A percentile compares a stretch with the other conserved stretches of the same genome.
These are phyloP conservation scores for Pseudopipra pipra DNA, from an alignment of 2,113 vertebrate species.

Conservation along the genomic window DNA sequence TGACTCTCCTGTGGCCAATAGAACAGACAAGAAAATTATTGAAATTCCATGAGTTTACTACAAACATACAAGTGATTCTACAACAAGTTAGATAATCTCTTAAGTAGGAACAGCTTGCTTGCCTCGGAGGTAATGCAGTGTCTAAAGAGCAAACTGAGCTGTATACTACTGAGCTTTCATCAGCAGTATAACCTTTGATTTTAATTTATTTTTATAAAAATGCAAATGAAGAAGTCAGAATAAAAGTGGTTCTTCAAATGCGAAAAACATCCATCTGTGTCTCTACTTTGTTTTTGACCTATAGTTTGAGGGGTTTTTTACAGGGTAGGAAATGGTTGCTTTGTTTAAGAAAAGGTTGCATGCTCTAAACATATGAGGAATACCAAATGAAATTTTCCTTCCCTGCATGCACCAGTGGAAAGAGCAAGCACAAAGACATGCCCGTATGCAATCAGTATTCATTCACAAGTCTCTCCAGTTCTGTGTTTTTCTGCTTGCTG, in stretches of 20 bases:
- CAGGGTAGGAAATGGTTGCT: background rate
- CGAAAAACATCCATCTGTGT: background rate
- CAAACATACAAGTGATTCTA: background rate
- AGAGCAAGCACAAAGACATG: background rate
- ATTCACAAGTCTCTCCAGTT: background rate
- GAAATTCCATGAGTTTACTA: background rate
- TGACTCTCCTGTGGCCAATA: background rate
- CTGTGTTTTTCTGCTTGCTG: background rate
- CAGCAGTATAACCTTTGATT: background rate
- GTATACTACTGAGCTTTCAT: background rate
- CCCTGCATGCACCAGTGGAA: background rate
- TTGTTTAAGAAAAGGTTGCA: background rate
- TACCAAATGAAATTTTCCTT: background rate
- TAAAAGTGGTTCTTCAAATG: background rate
- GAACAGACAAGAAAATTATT: constrained; percentile 24
- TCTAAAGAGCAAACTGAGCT: background rate
- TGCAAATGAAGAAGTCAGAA: background rate
- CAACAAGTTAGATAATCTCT: background rate
- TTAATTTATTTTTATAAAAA: background rate
- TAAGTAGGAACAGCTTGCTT: background rate
- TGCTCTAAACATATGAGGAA: background rate
- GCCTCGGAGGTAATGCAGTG: background rate
- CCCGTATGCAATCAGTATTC: background rate
- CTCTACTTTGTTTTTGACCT: background rate
- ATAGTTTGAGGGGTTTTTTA: background rate